These are phyloP conservation scores for Diplodus puntazzo DNA, from an alignment of 2,797 vertebrate species.

Conservation along the genomic window DNA sequence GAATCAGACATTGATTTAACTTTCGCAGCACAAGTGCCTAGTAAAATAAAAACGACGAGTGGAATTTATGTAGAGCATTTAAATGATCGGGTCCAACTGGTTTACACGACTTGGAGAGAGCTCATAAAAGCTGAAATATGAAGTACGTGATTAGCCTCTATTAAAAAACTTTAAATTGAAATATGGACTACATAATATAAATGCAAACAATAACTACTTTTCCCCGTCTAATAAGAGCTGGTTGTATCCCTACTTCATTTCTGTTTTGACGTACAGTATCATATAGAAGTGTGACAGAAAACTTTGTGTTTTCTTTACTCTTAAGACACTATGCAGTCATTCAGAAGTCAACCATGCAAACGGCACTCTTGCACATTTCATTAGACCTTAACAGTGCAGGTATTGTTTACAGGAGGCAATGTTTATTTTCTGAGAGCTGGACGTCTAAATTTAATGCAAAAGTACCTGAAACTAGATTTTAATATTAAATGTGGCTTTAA, in stretches of 20 bases:
- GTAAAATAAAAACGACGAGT: constrained; percentile 75
- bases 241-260: constrained; percentile 4
- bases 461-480: constrained; percentile 18
- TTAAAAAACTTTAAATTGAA: constrained; percentile 16
- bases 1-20: constrained; percentile 75
- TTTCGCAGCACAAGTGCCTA: constrained; percentile 75
- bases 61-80: constrained; percentile 76
- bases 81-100: constrained; percentile 69
- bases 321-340: constrained; percentile 45
- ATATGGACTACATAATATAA: constrained; percentile 22
- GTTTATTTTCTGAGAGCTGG: constrained; percentile 51
- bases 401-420: constrained; percentile 55
- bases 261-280: constrained; percentile 36
- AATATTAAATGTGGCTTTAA: constrained; percentile 18
- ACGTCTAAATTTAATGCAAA: constrained; percentile 47
- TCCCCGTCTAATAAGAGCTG: neutral
- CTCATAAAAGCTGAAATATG: constrained; percentile 72
- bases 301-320: constrained; percentile 37
- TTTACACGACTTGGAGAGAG: constrained; percentile 66
- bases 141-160: constrained; percentile 35
- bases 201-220: constrained; percentile 35
- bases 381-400: constrained; percentile 59
- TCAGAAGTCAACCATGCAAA: constrained; percentile 54
- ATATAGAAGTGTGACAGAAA: constrained; percentile 26
- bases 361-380: constrained; percentile 48